Evolutionary conservation across 2,113 vertebrate species (phyloP).

Genomic region (Ammodytes dubius): DNA sequence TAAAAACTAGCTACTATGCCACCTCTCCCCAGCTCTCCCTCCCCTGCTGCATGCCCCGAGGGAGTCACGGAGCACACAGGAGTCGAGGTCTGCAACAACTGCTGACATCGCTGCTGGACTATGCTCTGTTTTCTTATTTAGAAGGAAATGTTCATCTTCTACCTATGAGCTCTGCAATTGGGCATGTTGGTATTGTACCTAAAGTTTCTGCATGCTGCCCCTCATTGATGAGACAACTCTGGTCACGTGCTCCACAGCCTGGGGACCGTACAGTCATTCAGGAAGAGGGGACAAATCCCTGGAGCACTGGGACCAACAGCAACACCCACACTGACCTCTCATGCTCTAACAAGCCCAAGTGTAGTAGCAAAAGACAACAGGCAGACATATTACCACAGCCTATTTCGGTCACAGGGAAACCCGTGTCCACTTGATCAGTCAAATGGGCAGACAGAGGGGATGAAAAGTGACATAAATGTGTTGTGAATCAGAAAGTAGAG

Average conservation of each 20-base stretch:
- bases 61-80: slow-evolving; percentile 31
- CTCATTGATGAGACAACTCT: slow-evolving; percentile 52
- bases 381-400: slow-evolving; percentile 28
- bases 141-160: not conserved
- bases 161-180: not conserved
- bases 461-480: slow-evolving; percentile 1
- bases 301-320: slow-evolving; percentile 33
- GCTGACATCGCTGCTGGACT: not conserved
- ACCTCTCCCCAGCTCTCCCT: not conserved
- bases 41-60: slow-evolving; percentile 30
- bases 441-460: not conserved
- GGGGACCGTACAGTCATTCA: slow-evolving; percentile 40
- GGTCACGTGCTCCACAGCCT: slow-evolving; percentile 52
- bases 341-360: slow-evolving; percentile 24
- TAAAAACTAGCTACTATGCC: slow-evolving; percentile 52
- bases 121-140: not conserved
- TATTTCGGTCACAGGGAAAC: slow-evolving; percentile 39
- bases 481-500: slow-evolving; percentile 2
- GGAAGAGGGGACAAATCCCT: slow-evolving; percentile 57
- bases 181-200: no score
- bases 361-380: slow-evolving; percentile 28
- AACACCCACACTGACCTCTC: slow-evolving; percentile 20
- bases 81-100: slow-evolving; percentile 8
- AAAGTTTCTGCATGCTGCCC: slow-evolving; percentile 47
- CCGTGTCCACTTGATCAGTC: slow-evolving; percentile 11